Evolutionary conservation across 2,888 invertebrate species (phyloP), one percentile per base, ranked within the genome.

Genomic region (Agapostemon virescens): DNA sequence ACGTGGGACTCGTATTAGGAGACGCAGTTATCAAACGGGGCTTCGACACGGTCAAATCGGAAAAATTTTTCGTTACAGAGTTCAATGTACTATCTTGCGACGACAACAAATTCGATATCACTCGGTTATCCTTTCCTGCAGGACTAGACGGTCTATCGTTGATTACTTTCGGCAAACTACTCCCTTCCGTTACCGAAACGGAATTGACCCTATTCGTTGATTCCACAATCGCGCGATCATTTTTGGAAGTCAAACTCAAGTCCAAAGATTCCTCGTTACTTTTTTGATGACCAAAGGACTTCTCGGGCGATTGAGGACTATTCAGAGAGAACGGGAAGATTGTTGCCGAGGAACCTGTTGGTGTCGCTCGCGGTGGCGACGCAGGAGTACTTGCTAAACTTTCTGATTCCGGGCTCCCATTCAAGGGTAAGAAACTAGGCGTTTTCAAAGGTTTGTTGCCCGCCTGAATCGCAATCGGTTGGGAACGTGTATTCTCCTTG

Each of bases 241-340:
- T 82, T 36, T 82, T 77, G 7, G 76, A 66, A 49, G 70, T 58
- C 0, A 67, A 33, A 33, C 76, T 77, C 55, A 83, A 17, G 52
- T 69, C 74, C 2, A 75, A 38, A 0, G 74, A 66, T 0, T 84
- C 69, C 2, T 84, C 76, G 38, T 58, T 52, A 76, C 74, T 74
- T 45, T 86, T 83, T 82, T 85, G 84, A 64, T 84, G 84, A 30
- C 93, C 91, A 69, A 93, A 93, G 0, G 93, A 90, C 83, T 94
- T 95, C 33, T 94, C 93, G 0, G 95, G 95, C 3, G 95, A 95
- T 23, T 94, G 94, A 0, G 96, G 96, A 84, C 95, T 95, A 90
- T 95, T 95, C 64, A 95, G 91, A 79, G 95, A 95, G 87, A 96
- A 94, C 1, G 96, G 95, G 91, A 96, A 96, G 79, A 96, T 95